Base-by-base conservation (phyloP, 2,113 vertebrate species). In the Eidolon helvum region DNA sequence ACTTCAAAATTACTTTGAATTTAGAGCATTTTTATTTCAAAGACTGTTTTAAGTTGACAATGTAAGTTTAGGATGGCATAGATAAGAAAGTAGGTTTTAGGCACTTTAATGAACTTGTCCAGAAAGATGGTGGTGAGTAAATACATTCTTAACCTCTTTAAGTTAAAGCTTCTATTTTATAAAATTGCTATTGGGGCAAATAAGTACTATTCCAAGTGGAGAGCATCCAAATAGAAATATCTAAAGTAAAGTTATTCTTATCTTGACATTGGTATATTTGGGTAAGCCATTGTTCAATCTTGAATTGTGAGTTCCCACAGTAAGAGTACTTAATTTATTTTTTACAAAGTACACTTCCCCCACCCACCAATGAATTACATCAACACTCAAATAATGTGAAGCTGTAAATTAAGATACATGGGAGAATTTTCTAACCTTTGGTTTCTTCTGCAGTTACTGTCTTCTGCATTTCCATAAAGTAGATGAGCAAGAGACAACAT, bases 1-100 rank as follows among this genome's bases (percentile, higher is more conserved):
- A 79, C 48, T 89, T 63, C 77, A 43, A 14, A 35, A 78, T 84
- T 77, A 78, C 61, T 78, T 84, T 78, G 43, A 75, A 89, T 69
- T 88, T 88, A 83, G 43, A 93, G 43, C 10, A 69, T 71, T 82
- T 6, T 95, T 95, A 92, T 77, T 61, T 53, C 82, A 87, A 80
- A 63, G 24, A 33, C 59, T 93, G 24, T 78, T 90, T 35, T 43
- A 90, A 15, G 48, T 79, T 18, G 7, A 43, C 40, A 69, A 0
- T 71, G 10, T 43, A 85, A 68, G 22, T 90, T 90, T 15, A 90
- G 33, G 26, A 24, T 84, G 24, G n/a, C 50, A 30, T 69, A 77
- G 11, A 43, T 79, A 86, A 86, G 68, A 40, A 14, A 43, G 30
- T 84, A n/a, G 15, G 40, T 95, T 86, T 78, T 85, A 91, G 88